phyloP scores from a whole-genome alignment of 1,140 invertebrate genomes.

The Homarus americanus region DNA sequence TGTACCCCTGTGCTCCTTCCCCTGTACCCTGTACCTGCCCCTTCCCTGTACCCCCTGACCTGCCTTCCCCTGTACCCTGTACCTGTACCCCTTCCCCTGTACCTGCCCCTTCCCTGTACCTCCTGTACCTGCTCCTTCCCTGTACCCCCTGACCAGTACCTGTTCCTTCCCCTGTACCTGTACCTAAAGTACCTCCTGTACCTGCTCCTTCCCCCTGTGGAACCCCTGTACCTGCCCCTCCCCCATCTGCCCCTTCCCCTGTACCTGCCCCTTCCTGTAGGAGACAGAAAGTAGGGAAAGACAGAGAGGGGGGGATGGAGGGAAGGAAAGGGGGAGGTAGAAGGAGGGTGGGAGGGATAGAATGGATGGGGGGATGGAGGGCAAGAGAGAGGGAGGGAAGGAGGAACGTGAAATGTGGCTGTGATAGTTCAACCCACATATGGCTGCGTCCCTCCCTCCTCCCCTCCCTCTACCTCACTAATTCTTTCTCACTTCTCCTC shows the following conservation, averaged over 20 bases:
- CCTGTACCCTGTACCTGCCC: not conserved
- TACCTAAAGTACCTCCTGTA: not conserved
- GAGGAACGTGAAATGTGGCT: too few species aligned
- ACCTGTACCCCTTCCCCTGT: not conserved
- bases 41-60: not conserved
- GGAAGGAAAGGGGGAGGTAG: too few species aligned
- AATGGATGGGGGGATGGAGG: too few species aligned
- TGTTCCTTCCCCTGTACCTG: not conserved
- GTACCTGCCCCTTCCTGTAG: not conserved
- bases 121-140: constrained; percentile 3
- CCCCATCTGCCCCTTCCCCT: not conserved
- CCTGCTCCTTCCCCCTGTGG: not conserved
- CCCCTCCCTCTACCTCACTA: not conserved
- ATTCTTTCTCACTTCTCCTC: not conserved
- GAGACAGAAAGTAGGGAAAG: too few species aligned
- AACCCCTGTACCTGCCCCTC: not conserved
- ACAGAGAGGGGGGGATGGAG: too few species aligned
- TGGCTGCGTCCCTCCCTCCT: not conserved
- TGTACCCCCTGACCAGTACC: not conserved
- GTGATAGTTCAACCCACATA: too few species aligned
- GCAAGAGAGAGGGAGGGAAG: too few species aligned
- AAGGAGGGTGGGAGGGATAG: too few species aligned
- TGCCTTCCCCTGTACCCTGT: not conserved
- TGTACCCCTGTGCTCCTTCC: not conserved
- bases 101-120: not conserved